phyloP scores from a whole-genome alignment of 2,888 invertebrate species.

The Hydroisotoma schaefferi region DNA sequence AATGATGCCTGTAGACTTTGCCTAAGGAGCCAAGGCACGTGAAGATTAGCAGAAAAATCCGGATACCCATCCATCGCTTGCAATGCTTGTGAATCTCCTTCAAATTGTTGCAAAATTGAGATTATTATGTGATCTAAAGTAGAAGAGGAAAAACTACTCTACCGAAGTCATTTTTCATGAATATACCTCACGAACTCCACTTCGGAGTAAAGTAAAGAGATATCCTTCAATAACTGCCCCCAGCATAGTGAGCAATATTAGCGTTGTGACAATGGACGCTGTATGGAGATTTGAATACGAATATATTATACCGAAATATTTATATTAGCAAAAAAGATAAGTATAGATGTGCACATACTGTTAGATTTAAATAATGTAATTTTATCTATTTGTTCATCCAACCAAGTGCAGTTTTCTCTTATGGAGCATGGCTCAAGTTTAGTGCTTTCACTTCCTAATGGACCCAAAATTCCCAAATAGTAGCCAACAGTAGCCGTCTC shows the following conservation, averaged over 20 bases:
- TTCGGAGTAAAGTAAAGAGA: constrained; percentile 2
- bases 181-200: constrained; percentile 8
- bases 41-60: constrained; percentile 1
- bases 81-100: constrained; percentile 5
- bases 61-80: constrained; percentile 1
- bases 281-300: no score
- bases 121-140: no score
- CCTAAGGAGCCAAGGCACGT: background rate
- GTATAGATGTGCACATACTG: background rate
- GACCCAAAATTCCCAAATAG: constrained; percentile 3
- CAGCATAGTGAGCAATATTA: background rate
- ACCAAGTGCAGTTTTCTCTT: constrained; percentile 2
- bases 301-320: background rate
- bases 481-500: constrained; percentile 6
- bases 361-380: background rate
- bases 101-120: background rate
- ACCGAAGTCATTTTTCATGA: no score
- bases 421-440: background rate
- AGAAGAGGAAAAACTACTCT: no score
- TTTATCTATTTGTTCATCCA: background rate
- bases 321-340: background rate
- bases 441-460: background rate
- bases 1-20: background rate
- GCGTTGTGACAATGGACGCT: background rate
- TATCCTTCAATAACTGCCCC: constrained; percentile 12